These are phyloP conservation scores for Bombyx mandarina DNA, from an alignment of 1,140 invertebrate genomes.

Conservation along the genomic window DNA sequence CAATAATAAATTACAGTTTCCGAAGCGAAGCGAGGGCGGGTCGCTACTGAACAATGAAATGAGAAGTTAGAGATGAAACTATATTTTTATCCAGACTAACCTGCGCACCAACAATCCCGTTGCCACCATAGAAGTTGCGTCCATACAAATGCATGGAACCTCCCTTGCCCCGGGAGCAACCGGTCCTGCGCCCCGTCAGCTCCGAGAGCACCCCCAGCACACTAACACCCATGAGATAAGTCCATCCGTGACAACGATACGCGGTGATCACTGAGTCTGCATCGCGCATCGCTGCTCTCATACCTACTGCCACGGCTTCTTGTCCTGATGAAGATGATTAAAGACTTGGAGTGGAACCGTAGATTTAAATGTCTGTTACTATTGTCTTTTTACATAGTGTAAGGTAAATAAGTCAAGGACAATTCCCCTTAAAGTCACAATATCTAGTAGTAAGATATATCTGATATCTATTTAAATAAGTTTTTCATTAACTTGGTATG, in stretches of 20 bases:
- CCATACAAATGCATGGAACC: constrained; percentile 95
- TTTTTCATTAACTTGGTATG: no score
- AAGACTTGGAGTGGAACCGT: no score
- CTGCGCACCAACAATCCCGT: constrained; percentile 99
- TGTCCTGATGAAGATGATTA: constrained; percentile 52
- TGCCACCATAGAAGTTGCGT: constrained; percentile 96
- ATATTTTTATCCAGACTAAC: constrained; percentile 56
- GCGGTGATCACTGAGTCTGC: constrained; percentile 95
- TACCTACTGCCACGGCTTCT: constrained; percentile 91
- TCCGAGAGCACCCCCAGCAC: constrained; percentile 87
- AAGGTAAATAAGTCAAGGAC: background rate
- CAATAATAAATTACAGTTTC: no score
- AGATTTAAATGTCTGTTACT: no score
- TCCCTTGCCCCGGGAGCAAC: constrained; percentile 95
- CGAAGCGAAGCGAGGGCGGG: no score
- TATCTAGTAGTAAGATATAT: no score
- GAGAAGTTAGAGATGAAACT: no score
- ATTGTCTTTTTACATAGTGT: background rate
- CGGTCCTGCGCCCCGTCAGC: constrained; percentile 87
- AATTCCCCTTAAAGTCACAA: no score
- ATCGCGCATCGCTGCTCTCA: constrained; percentile 84
- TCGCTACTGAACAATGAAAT: no score
- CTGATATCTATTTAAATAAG: no score
- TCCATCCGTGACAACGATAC: constrained; percentile 98
- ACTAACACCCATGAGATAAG: constrained; percentile 90